phyloP scores from a whole-genome alignment of 2,797 vertebrate genomes.

The Gallinago stenura region DNA sequence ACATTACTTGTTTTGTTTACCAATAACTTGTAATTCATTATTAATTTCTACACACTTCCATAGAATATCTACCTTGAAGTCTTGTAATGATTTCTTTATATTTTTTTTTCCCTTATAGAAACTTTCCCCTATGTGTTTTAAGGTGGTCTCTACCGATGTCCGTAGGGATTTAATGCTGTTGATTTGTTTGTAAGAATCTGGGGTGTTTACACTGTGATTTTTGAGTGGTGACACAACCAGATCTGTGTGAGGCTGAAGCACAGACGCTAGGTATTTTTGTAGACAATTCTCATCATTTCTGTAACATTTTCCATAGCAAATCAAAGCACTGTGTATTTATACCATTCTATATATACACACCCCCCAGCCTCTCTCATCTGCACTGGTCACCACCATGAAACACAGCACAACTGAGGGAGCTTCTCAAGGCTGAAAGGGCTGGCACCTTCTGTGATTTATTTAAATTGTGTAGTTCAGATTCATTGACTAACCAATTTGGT shows the following conservation, averaged over 20 bases:
- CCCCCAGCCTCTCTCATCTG: neutral
- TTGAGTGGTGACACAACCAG: neutral
- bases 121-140: neutral
- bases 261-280: neutral
- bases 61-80: neutral
- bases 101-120: neutral
- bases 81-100: neutral
- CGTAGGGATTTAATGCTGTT: neutral
- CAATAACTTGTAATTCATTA: constrained; percentile 21
- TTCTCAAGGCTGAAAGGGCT: constrained; percentile 25
- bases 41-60: neutral
- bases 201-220: constrained; percentile 23
- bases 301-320: constrained; percentile 35
- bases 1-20: constrained; percentile 48
- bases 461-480: constrained; percentile 34
- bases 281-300: neutral
- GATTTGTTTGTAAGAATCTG: neutral
- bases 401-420: constrained; percentile 41
- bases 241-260: neutral
- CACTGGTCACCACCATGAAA: constrained; percentile 20
- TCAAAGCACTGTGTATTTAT: constrained; percentile 42
- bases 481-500: neutral
- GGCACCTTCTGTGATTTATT: constrained; percentile 30
- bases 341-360: constrained; percentile 9
- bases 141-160: neutral